Conservation (phyloP, 2,888 invertebrate genomes). For the Cerastis leucographa region DNA sequence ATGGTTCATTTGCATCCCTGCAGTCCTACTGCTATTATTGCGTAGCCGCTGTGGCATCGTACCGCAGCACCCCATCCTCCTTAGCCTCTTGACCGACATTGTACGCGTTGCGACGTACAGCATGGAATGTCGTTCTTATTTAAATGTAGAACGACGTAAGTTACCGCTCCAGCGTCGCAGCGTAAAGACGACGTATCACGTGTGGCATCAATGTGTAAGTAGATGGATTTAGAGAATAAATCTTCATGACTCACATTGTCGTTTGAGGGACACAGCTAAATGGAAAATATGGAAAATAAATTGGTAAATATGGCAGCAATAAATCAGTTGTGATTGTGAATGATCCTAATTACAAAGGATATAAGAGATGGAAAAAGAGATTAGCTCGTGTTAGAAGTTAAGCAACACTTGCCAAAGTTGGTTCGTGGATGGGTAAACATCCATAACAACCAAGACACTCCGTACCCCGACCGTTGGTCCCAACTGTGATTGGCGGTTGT, state of each 20-base stretch:
- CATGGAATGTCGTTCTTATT: too few relatives aligned
- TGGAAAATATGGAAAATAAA: conserved; percentile 1
- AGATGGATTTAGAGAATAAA: neutral
- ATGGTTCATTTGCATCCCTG: too few relatives aligned
- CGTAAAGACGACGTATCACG: neutral
- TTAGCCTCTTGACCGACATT: neutral
- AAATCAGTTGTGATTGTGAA: conserved; percentile 2
- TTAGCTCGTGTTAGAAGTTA: neutral
- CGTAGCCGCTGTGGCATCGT: neutral
- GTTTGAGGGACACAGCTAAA: conserved; percentile 4
- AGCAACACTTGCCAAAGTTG: neutral
- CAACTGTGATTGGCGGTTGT: neutral
- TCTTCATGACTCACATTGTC: conserved; percentile 4
- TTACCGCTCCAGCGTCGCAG: too few relatives aligned
- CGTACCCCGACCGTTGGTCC: too few relatives aligned
- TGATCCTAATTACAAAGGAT: neutral
- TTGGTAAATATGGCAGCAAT: neutral
- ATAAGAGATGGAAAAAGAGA: neutral
- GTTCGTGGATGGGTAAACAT: neutral
- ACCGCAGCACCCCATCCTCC: neutral
- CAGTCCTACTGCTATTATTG: neutral
- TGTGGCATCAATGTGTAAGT: neutral
- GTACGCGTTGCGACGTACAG: too few relatives aligned
- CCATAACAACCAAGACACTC: neutral
- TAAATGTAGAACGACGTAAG: too few relatives aligned